Conservation (phyloP, 2,113 vertebrate genomes). For the Pagrus major region DNA sequence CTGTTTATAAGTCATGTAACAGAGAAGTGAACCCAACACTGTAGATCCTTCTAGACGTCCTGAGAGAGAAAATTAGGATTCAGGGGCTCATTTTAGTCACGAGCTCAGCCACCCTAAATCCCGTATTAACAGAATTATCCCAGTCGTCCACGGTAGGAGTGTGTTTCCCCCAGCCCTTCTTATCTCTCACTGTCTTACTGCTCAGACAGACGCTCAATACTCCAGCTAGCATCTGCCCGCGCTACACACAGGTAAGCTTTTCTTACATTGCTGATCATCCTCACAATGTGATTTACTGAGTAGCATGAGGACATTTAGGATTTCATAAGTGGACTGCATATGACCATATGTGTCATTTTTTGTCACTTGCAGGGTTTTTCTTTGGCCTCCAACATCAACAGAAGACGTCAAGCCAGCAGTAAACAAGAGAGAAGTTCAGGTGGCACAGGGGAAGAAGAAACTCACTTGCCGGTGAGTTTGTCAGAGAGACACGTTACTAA, state of each 20-base stretch:
- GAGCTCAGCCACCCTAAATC: slow-evolving; percentile 83
- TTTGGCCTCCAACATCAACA: not conserved
- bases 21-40: not conserved
- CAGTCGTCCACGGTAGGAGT: slow-evolving; percentile 68
- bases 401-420: not conserved
- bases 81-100: slow-evolving; percentile 64
- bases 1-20: not conserved
- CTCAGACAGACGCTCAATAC: slow-evolving; percentile 35
- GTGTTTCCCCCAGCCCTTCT: slow-evolving; percentile 67
- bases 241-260: slow-evolving; percentile 56
- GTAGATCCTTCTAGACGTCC: slow-evolving; percentile 8
- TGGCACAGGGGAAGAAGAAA: too few relatives aligned
- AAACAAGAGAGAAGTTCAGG: slow-evolving; percentile 25
- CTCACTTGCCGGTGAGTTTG: slow-evolving; percentile 48
- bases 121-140: slow-evolving; percentile 83
- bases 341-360: slow-evolving; percentile 1
- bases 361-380: slow-evolving; percentile 19
- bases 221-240: slow-evolving; percentile 28
- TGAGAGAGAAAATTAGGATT: slow-evolving; percentile 39
- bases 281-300: not conserved
- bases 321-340: not conserved
- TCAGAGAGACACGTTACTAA: slow-evolving; percentile 22
- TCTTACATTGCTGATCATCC: not conserved
- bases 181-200: slow-evolving; percentile 51
- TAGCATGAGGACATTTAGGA: too few relatives aligned